phyloP scores from a whole-genome alignment of 1,140 invertebrate species.

The Aphidius gifuensis region DNA sequence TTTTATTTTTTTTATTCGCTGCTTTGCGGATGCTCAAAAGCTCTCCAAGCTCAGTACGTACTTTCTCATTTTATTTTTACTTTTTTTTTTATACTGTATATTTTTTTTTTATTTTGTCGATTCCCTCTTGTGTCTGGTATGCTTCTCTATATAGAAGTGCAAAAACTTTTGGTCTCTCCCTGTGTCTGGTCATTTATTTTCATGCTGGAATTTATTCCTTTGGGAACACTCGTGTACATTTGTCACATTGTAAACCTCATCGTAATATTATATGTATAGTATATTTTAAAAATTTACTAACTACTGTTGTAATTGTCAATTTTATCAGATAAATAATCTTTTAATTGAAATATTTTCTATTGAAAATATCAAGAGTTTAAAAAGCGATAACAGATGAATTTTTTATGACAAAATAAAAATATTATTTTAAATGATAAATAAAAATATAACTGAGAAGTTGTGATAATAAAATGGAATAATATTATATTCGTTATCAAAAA shows the following conservation, averaged over 20 bases:
- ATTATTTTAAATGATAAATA: too few relatives aligned
- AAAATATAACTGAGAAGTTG: too few relatives aligned
- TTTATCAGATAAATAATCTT: neutral
- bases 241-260: conserved; percentile 5
- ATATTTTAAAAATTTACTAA: neutral
- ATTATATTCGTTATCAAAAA: too few relatives aligned
- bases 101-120: neutral
- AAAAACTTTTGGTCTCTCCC: conserved; percentile 1
- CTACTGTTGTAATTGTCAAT: neutral
- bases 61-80: neutral
- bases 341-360: too few relatives aligned
- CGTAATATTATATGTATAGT: too few relatives aligned
- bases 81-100: neutral
- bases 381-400: too few relatives aligned
- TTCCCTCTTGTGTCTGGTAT: neutral
- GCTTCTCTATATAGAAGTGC: neutral
- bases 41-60: too few relatives aligned
- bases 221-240: conserved; percentile 14
- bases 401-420: too few relatives aligned
- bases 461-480: too few relatives aligned
- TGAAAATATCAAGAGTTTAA: neutral
- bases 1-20: too few relatives aligned
- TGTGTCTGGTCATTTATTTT: conserved; percentile 5
- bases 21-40: too few relatives aligned
- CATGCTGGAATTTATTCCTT: conserved; percentile 12